Conservation (phyloP, 2,888 invertebrate species). For the Andrena chrysosceles region DNA sequence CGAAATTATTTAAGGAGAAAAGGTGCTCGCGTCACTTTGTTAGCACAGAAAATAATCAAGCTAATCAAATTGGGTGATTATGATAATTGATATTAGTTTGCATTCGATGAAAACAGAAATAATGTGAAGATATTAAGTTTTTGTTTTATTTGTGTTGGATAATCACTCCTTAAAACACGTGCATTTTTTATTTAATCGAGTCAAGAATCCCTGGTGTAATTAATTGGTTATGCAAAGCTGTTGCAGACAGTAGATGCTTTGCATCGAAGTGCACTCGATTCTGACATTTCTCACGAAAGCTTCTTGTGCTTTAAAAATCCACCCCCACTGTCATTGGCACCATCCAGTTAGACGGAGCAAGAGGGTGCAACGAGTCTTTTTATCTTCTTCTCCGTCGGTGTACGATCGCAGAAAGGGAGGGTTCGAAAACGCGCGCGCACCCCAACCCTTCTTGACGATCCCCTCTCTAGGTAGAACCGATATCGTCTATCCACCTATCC, state of each 20-base stretch:
- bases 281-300: slow-evolving; percentile 16
- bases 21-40: no score
- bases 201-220: not conserved
- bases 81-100: no score
- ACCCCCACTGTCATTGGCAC: slow-evolving; percentile 7
- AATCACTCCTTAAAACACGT: no score
- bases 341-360: slow-evolving; percentile 16
- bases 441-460: slow-evolving; percentile 27
- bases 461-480: slow-evolving; percentile 39
- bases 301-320: slow-evolving; percentile 25
- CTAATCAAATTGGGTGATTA: no score
- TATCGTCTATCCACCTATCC: slow-evolving; percentile 58
- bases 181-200: no score
- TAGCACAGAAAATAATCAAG: no score
- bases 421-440: slow-evolving; percentile 57
- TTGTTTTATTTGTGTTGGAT: no score
- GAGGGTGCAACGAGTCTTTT: slow-evolving; percentile 53
- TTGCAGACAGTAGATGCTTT: slow-evolving; percentile 16
- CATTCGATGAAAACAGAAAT: no score
- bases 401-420: slow-evolving; percentile 48
- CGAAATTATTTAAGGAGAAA: no score
- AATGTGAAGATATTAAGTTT: no score
- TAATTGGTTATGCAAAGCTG: slow-evolving; percentile 33
- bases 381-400: slow-evolving; percentile 57
- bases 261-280: not conserved